Evolutionary conservation across 1,140 invertebrate genomes (phyloP), one percentile per base, ranked within the genome.

Genomic region (Zaprionus capensis): DNA sequence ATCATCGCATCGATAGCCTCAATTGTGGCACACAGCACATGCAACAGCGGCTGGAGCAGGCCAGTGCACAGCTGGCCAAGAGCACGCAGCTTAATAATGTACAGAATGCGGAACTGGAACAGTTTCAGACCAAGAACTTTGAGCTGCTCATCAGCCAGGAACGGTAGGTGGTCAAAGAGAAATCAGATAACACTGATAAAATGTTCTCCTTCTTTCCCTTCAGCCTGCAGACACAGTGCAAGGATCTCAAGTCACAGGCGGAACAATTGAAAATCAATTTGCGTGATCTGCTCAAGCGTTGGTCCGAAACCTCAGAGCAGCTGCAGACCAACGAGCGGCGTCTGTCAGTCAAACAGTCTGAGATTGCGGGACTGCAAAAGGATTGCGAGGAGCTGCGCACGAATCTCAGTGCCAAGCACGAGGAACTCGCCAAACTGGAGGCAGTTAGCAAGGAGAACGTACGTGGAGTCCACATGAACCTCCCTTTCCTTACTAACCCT

Each of bases 101-200:
- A 2, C 91, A 92, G 64, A 91, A 80, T 66, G 86, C 90, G 5
- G 86, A 92, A 11, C 57, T 92, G n/a, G 74, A 92, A 34, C 85
- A 77, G n/a, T 92, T 92, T 38, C 85, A 92, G 57, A 79, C 69
- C 26, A 91, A 85, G 36, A 92, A 92, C 77, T 92, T 92, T 64
- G 91, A 92, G 77, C 68, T 92, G 46, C 80, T 92, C 34, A 85
- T 92, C 36, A 92, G 82, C 61, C 90, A 92, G 65, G 91, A 92
- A 51, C 71, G 90, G 91, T 92, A 2, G 70, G 83, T 53, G 15
- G 5, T 2, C 11, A 34, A 20, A n/a, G 14, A 36, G 26, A 38
- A n/a, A 12, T 1, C 4, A 3, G 5, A 2, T 38, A 20, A 55
- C 20, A 14, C 12, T 7, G n/a, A 20, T 58, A 28, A 46, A 5